These are phyloP conservation scores for Xerus inauris DNA, from an alignment of 2,113 vertebrate genomes.

Conservation along the genomic window DNA sequence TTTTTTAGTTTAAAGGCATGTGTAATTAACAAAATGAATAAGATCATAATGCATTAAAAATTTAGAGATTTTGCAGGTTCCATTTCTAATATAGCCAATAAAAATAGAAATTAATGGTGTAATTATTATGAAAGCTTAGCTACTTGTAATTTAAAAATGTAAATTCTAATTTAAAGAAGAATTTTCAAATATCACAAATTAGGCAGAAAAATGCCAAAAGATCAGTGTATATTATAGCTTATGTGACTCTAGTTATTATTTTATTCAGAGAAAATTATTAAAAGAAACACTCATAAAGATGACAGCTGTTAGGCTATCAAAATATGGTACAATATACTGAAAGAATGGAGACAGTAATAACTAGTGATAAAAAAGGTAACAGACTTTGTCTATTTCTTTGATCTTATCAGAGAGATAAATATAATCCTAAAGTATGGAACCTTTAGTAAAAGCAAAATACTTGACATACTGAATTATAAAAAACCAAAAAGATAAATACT, in stretches of 20 bases:
- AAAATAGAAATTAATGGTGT: conserved; percentile 32
- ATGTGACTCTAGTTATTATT: neutral
- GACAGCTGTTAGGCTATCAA: neutral
- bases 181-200: conserved; percentile 19
- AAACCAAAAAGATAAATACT: neutral
- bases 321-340: neutral
- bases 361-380: neutral
- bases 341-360: conserved; percentile 22
- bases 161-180: conserved; percentile 30
- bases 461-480: neutral
- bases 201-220: conserved; percentile 5
- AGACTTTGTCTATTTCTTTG: too few relatives aligned
- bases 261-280: conserved; percentile 52
- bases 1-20: conserved; percentile 15
- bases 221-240: neutral
- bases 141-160: conserved; percentile 51
- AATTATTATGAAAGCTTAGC: conserved; percentile 9
- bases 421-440: neutral
- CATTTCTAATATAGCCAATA: conserved; percentile 56
- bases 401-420: conserved; percentile 3
- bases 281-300: neutral
- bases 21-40: conserved; percentile 42
- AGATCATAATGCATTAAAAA: conserved; percentile 28
- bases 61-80: conserved; percentile 3
- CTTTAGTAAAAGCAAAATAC: neutral